phyloP scores from a whole-genome alignment of 1,140 invertebrate genomes.

The Leptopilina clavipes region DNA sequence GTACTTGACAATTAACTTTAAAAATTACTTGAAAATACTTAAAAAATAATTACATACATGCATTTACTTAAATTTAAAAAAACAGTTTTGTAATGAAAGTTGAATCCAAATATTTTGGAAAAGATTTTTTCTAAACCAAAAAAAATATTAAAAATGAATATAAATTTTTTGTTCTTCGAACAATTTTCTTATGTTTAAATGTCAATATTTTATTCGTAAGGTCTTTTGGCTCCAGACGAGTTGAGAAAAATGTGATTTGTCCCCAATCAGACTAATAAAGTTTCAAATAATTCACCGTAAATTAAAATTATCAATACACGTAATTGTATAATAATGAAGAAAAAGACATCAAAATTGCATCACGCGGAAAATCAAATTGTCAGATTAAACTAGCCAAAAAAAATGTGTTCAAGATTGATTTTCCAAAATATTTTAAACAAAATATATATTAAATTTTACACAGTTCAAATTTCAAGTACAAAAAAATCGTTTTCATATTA shows the following conservation, averaged over 20 bases:
- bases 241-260: slow-evolving; percentile 26
- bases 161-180: not conserved
- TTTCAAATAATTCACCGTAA: too few relatives aligned
- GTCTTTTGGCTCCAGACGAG: slow-evolving; percentile 5
- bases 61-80: too few relatives aligned
- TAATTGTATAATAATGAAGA: not conserved
- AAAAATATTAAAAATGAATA: not conserved
- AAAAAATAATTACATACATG: too few relatives aligned
- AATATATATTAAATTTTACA: not conserved
- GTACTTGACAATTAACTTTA: not conserved
- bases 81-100: too few relatives aligned
- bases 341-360: not conserved
- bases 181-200: not conserved
- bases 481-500: not conserved
- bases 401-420: slow-evolving; percentile 10
- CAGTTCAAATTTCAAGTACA: slow-evolving; percentile 2
- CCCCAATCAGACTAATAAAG: not conserved
- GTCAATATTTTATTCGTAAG: slow-evolving; percentile 11
- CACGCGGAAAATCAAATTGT: not conserved
- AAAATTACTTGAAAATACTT: not conserved
- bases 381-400: not conserved
- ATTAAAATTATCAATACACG: too few relatives aligned
- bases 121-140: too few relatives aligned
- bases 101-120: too few relatives aligned
- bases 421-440: not conserved